Percentiles rank a stretch among this genome's conserved stretches.
Conservation (phyloP, 2,797 vertebrate species). For the Microtus californicus region DNA sequence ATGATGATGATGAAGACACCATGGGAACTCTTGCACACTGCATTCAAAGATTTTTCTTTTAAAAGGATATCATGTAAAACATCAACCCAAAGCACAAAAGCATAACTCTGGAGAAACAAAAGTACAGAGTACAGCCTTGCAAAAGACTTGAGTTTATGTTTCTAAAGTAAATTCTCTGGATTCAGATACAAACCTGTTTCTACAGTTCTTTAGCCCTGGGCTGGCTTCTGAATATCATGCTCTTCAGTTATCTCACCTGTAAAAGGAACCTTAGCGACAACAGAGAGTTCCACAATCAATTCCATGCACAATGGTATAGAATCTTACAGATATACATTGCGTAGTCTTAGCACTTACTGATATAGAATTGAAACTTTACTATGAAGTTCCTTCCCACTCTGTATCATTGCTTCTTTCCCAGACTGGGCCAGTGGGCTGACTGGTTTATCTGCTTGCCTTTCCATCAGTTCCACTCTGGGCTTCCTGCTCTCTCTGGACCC, state of each 20-base stretch:
- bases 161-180: background rate
- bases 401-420: background rate
- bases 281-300: background rate
- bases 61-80: constrained; percentile 14
- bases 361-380: background rate
- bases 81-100: constrained; percentile 37
- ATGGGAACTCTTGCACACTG: background rate
- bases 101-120: background rate
- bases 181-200: background rate
- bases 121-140: background rate
- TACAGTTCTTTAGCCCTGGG: background rate
- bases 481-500: background rate
- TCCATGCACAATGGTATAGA: background rate
- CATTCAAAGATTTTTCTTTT: background rate
- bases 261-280: constrained; percentile 24
- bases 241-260: constrained; percentile 32
- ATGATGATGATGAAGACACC: background rate
- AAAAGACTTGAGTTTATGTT: background rate
- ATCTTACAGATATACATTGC: background rate
- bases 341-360: background rate
- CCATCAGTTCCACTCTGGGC: background rate
- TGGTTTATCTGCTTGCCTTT: background rate
- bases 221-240: background rate
- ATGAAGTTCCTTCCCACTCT: background rate
- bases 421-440: background rate